Percentiles rank a stretch among this genome's conserved stretches.
Evolutionary conservation across 2,113 vertebrate genomes (phyloP).

Genomic region (Redunca redunca): DNA sequence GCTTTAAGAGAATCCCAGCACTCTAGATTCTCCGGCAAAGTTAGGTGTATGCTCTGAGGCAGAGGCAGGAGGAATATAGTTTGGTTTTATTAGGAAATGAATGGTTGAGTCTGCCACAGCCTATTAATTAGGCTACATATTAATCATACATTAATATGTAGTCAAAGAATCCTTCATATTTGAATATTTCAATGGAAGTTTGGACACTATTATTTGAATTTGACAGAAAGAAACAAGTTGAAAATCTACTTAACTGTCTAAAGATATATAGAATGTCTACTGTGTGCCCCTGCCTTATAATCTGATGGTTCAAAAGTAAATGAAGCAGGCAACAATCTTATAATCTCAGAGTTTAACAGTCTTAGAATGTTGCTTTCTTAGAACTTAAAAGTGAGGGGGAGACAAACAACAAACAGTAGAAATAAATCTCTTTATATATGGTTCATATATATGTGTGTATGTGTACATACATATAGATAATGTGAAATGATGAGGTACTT

Average conservation of each 20-base stretch:
- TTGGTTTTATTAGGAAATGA: background rate
- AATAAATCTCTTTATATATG: background rate
- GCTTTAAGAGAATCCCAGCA: background rate
- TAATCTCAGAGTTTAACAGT: background rate
- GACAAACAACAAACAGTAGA: background rate
- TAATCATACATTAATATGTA: background rate
- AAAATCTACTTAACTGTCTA: background rate
- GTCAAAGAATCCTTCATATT: background rate
- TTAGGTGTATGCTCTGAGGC: background rate
- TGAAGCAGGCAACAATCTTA: background rate
- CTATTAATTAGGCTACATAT: background rate
- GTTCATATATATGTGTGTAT: fast-evolving
- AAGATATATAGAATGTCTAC: background rate
- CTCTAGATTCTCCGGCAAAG: background rate
- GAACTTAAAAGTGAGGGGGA: background rate
- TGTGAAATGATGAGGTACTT: background rate
- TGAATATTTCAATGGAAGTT: background rate
- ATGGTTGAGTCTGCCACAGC: background rate
- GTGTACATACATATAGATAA: background rate
- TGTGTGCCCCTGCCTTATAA: background rate
- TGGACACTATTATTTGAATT: background rate
- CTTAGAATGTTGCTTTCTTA: background rate
- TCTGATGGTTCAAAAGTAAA: background rate
- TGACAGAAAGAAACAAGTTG: background rate
- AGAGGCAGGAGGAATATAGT: background rate